A percentile compares a stretch with the other conserved stretches of the same genome.
These are phyloP conservation scores for Erebia epiphron DNA, from an alignment of 2,888 invertebrate genomes.

Conservation along the genomic window DNA sequence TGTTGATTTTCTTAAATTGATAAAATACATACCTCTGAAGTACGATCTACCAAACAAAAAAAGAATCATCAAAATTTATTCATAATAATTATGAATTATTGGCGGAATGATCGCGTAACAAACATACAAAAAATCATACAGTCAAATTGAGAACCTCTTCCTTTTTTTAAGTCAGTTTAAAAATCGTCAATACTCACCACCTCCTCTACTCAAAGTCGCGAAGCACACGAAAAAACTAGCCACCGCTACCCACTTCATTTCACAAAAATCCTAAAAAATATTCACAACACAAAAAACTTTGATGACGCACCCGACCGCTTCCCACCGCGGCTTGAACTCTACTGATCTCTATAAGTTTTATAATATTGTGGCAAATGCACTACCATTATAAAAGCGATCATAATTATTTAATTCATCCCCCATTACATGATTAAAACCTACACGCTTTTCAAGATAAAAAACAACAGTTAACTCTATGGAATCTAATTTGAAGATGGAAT, in stretches of 20 bases:
- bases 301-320: conserved; percentile 51
- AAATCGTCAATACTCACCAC: conserved; percentile 56
- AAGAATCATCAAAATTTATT: no score
- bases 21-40: no score
- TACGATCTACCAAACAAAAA: no score
- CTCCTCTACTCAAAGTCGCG: conserved; percentile 56
- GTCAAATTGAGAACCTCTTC: no score
- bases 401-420: conserved; percentile 32
- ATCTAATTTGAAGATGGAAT: conserved; percentile 32
- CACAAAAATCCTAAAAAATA: conserved; percentile 57
- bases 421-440: conserved; percentile 22
- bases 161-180: no score
- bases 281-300: conserved; percentile 57
- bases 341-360: conserved; percentile 53
- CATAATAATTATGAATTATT: no score
- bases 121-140: no score
- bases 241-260: conserved; percentile 70
- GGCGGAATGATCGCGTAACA: no score
- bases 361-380: conserved; percentile 28
- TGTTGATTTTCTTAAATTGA: no score
- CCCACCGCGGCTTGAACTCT: conserved; percentile 53
- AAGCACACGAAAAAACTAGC: conserved; percentile 61
- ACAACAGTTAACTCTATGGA: conserved; percentile 24
- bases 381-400: conserved; percentile 28
- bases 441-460: conserved; percentile 20